Percentiles rank a stretch among this genome's conserved stretches.
These are phyloP conservation scores for Bufotes viridis DNA, from an alignment of 2,797 vertebrate genomes.

Conservation along the genomic window DNA sequence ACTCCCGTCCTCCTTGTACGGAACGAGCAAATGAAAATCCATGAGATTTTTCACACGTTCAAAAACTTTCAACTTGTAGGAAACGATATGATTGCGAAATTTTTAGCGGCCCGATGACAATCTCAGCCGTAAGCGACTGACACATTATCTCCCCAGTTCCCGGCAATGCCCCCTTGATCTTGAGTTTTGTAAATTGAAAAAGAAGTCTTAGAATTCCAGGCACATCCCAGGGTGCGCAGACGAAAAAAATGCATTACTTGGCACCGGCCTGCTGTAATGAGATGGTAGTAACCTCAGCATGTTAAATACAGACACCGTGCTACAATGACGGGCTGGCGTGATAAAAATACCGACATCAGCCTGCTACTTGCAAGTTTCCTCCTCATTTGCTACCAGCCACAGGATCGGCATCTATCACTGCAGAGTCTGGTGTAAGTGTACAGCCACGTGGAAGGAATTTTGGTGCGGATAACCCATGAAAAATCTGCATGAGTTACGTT, in stretches of 20 bases:
- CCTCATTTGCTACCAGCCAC: neutral
- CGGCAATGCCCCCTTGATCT: slow-evolving; percentile 27
- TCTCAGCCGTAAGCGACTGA: neutral
- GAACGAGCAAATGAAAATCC: neutral
- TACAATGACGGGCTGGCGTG: neutral
- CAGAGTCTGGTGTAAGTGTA: no score
- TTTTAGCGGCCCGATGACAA: slow-evolving; percentile 9
- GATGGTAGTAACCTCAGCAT: neutral
- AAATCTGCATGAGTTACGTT: no score
- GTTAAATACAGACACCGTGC: slow-evolving; percentile 19
- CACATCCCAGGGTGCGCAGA: neutral
- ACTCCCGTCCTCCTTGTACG: neutral
- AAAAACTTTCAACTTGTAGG: neutral
- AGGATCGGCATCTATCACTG: no score
- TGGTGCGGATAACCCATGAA: no score
- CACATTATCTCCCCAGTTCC: slow-evolving; percentile 18
- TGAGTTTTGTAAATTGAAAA: slow-evolving; percentile 15
- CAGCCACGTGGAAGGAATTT: no score
- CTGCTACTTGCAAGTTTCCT: neutral
- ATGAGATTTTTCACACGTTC: neutral
- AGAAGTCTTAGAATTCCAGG: slow-evolving; percentile 36
- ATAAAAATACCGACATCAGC: neutral
- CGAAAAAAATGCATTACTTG: slow-evolving; percentile 16
- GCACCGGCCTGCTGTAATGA: slow-evolving; percentile 31
- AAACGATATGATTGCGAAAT: slow-evolving; percentile 11